Percentiles rank a stretch among this genome's conserved stretches.
Conservation (phyloP, 2,797 vertebrate species). For the Naso thynnoides region DNA sequence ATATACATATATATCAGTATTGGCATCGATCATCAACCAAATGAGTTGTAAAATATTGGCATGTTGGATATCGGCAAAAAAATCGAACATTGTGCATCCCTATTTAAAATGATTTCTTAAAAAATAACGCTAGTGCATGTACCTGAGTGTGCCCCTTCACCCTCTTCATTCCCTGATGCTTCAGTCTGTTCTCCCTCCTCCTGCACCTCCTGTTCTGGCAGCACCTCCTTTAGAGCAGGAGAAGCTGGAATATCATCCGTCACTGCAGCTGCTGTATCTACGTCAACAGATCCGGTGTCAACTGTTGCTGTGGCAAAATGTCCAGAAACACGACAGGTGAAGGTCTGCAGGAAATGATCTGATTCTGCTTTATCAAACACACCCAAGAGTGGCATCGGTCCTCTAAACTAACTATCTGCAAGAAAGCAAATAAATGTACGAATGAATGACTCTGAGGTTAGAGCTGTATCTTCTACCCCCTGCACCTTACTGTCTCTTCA, state of each 20-base stretch:
- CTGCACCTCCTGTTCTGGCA: constrained; percentile 1
- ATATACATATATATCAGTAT: no score
- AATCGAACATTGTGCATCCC: no score
- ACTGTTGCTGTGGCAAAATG: not conserved
- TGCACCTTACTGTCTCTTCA: not conserved
- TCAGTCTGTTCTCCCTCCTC: constrained; percentile 15
- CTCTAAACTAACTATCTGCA: not conserved
- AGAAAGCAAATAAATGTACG: not conserved
- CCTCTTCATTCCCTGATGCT: not conserved
- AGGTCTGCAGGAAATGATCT: not conserved
- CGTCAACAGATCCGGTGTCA: not conserved
- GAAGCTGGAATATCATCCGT: not conserved
- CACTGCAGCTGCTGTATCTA: not conserved
- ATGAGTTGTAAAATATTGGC: no score
- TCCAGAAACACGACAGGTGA: not conserved
- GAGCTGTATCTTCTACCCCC: no score
- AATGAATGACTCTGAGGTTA: no score
- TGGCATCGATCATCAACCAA: no score
- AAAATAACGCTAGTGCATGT: not conserved
- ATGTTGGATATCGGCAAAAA: no score
- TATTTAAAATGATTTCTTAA: no score
- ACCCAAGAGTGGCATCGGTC: not conserved
- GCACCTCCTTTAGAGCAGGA: constrained; percentile 3
- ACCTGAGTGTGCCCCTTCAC: not conserved
- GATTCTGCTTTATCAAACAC: not conserved